Evolutionary conservation across 1,140 invertebrate genomes (phyloP).

Genomic region (Leptestheria dahalacensis): DNA sequence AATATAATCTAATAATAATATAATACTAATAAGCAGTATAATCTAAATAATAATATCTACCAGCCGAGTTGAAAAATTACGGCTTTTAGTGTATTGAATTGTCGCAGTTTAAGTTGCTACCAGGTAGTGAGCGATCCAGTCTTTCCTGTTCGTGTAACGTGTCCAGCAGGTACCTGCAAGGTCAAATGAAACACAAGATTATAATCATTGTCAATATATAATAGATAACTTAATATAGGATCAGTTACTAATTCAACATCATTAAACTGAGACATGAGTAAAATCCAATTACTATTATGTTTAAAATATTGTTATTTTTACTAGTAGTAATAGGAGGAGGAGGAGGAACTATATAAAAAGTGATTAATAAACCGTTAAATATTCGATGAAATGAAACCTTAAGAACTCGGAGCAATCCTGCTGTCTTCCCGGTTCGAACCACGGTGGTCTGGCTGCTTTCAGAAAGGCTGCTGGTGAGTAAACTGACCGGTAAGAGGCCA

Average conservation of each 20-base stretch:
- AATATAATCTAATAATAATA: too few relatives aligned
- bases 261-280: not conserved
- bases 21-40: too few relatives aligned
- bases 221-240: too few relatives aligned
- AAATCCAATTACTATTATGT: not conserved
- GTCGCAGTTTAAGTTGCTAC: constrained; percentile 3
- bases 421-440: constrained; percentile 56
- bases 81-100: not conserved
- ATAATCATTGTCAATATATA: too few relatives aligned
- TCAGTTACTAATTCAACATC: too few relatives aligned
- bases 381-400: constrained; percentile 32
- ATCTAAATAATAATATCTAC: not conserved
- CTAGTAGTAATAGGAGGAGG: not conserved
- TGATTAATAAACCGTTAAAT: not conserved
- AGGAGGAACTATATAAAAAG: constrained; percentile 20
- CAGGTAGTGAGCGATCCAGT: constrained; percentile 6
- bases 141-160: constrained; percentile 50
- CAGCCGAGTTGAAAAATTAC: not conserved
- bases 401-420: constrained; percentile 81
- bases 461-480: constrained; percentile 53
- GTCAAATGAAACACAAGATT: too few relatives aligned
- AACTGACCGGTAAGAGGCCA: constrained; percentile 43
- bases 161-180: constrained; percentile 42
- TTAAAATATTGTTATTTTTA: not conserved
- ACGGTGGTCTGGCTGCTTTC: constrained; percentile 47